phyloP scores from a whole-genome alignment of 2,113 vertebrate genomes.

The Gymnobelideus leadbeateri region DNA sequence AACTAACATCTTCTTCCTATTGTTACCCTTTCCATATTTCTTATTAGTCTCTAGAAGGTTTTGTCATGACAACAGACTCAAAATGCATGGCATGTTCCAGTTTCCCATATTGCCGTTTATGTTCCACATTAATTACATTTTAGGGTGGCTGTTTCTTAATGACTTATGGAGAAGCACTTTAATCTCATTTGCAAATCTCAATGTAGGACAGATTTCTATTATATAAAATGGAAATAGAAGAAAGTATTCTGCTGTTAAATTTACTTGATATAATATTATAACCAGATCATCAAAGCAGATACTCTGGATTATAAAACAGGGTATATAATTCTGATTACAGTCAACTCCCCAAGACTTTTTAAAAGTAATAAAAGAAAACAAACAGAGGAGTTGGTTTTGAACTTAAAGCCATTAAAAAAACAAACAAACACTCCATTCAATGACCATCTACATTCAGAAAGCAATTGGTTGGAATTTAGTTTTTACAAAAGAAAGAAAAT shows the following conservation, averaged over 20 bases:
- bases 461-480: not conserved
- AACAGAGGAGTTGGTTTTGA: not conserved
- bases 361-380: conserved; percentile 35
- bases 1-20: not conserved
- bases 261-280: not conserved
- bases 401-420: not conserved
- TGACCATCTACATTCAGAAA: not conserved
- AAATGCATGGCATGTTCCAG: not conserved
- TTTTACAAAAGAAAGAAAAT: not conserved
- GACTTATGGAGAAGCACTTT: not conserved
- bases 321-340: conserved; percentile 14
- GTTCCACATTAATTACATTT: conserved; percentile 5
- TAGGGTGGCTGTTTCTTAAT: not conserved
- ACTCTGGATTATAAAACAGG: not conserved
- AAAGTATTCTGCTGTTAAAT: not conserved
- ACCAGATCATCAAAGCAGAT: conserved; percentile 11
- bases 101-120: not conserved
- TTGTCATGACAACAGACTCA: not conserved
- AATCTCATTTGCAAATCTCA: not conserved
- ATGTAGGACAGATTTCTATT: not conserved
- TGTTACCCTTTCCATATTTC: not conserved
- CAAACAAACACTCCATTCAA: not conserved
- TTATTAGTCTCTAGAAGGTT: not conserved
- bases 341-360: conserved; percentile 39
- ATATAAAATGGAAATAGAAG: conserved; percentile 32